Base-by-base conservation (phyloP, 2,113 vertebrate species). In the Urocolius indicus region DNA sequence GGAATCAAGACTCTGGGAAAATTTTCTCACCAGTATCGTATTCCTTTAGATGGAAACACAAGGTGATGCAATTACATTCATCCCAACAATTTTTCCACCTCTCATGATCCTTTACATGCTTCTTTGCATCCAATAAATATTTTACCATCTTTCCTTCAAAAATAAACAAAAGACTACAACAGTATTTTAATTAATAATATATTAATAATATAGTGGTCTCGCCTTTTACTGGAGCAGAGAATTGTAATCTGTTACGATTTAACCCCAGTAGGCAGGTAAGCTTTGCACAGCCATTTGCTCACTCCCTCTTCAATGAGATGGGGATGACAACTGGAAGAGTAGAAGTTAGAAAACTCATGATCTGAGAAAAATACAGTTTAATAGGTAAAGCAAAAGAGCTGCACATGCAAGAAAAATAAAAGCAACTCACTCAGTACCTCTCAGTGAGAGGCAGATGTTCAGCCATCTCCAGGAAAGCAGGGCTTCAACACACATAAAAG, bases 401-500 rank as follows among this genome's bases (percentile, higher is more conserved):
- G 32, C 1, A 2, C 26, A 29, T 9, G 5, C 26, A 54, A 84
- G 48, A 57, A 73, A 54, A 52, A 24, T 19, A 49, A 59, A 78
- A 18, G 10, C 32, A 41, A 74, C n/a, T 52, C 8, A 65, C 13
- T 52, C 22, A 17, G 17, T 2, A 0, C 17, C n/a, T 79, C 27
- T 15, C n/a, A 54, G 16, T 2, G 4, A 14, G 14, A 49, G n/a
- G 41, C 6, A 69, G 32, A 9, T 41, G 13, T 67, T 61, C 26
- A 51, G 7, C 4, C n/a, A 38, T 54, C 34, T 49, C 26, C 9
- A 65, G 34, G 23, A 83, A 65, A 49, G 23, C 15, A 34, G 23
- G 4, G 41, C 8, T 16, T 11, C 17, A 59, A 22, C 21, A 68
- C 1, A 3, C 5, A 1, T 43, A 52, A 59, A 0, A 7, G 27